Evolutionary conservation across 2,797 vertebrate species (phyloP), one percentile per base, ranked within the genome.

Genomic region (Phoxinus dragarum): DNA sequence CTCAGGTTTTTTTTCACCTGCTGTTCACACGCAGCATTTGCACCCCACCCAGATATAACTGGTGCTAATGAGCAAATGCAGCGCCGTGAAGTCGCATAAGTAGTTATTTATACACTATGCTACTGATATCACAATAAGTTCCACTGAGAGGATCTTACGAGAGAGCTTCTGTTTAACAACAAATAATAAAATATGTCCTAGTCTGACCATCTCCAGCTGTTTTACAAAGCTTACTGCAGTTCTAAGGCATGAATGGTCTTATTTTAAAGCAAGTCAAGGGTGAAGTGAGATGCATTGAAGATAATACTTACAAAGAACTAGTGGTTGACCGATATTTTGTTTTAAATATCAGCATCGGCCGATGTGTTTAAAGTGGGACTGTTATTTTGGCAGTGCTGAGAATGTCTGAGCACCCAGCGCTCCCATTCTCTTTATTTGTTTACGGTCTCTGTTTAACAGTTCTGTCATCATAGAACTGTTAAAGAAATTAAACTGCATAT

Each of bases 31-130:
- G 56, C 66, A 61, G 36, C 40, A 47, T 75, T 54, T 85, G n/a
- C 72, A 82, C 86, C 77, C 77, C 78, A 84, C 83, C 80, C 80
- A 85, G 78, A 71, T 72, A 71, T 72, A 61, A 87, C 81, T 84
- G 75, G 88, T 89, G 90, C 42, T 89, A 90, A 88, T 84, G 86
- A 90, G 87, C 49, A 80, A 88, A 72, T 73, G 79, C 72, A 42
- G 87, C 27, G 27, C 27, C 27, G 8, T 34, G 75, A 61, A 88
- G 83, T 79, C 69, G 73, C 73, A 69, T 23, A 76, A 52, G 74
- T 72, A 36, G 88, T 86, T 87, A 88, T 88, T 89, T 88, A 80
- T 84, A 66, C 54, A 72, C 38, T 36, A 27, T 19, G 6, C 54
- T 56, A 7, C 76, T 76, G 71, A 64, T 44, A 71, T 81, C 80